These are phyloP conservation scores for Diorhabda elongata DNA, from an alignment of 1,140 invertebrate species.

Conservation along the genomic window DNA sequence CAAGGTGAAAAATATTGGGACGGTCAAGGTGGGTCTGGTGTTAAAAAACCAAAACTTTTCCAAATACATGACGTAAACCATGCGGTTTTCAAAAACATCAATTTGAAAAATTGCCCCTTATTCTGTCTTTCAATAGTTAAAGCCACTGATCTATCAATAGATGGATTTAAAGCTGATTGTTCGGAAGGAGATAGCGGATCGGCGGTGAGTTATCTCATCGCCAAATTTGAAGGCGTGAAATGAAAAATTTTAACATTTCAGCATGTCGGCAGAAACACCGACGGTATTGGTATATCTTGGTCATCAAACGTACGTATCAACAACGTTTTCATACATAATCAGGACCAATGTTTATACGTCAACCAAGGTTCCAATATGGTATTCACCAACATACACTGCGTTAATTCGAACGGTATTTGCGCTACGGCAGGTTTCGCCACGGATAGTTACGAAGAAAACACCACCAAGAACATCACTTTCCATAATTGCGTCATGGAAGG, in stretches of 20 bases:
- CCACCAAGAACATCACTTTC: not conserved
- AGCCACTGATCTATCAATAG: not conserved
- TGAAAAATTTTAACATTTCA: too few relatives aligned
- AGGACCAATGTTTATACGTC: slow-evolving; percentile 2
- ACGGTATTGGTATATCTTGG: not conserved
- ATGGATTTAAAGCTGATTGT: not conserved
- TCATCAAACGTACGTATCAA: not conserved
- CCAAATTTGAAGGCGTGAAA: too few relatives aligned
- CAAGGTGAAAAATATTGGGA: slow-evolving; percentile 7
- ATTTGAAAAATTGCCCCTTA: not conserved
- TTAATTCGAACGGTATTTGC: not conserved
- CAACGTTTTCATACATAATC: not conserved
- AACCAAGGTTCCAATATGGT: not conserved
- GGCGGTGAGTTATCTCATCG: too few relatives aligned
- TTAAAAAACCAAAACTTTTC: not conserved
- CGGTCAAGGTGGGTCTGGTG: not conserved
- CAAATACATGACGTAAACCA: not conserved
- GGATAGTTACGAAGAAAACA: not conserved
- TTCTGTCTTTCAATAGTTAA: not conserved
- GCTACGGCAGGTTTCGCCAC: not conserved
- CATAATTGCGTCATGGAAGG: not conserved
- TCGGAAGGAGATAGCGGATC: not conserved
- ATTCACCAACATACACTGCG: not conserved
- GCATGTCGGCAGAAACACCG: not conserved
- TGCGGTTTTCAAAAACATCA: not conserved